Evolutionary conservation across 92 coral and sea anemone species (phyloP).

Genomic region (Parazoanthus atlanticus): DNA sequence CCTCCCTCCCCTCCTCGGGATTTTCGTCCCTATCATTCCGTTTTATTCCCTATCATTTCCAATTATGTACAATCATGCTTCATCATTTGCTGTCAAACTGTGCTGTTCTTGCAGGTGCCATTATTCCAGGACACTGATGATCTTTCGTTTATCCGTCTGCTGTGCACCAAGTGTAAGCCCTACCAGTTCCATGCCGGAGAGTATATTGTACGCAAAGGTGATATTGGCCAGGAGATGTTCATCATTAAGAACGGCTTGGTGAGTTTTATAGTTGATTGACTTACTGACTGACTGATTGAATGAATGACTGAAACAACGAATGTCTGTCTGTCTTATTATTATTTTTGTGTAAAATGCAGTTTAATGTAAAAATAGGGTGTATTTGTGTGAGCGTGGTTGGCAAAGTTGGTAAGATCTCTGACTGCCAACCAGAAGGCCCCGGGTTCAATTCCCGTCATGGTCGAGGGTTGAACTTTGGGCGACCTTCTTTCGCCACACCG

Average conservation of each 20-base stretch:
- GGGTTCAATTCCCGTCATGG: no score
- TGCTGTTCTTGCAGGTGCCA: slow-evolving; percentile 57
- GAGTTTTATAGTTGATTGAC: background rate
- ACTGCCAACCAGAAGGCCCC: no score
- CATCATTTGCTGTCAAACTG: background rate
- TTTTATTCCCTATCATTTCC: background rate
- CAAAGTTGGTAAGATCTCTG: no score
- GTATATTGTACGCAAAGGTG: slow-evolving; percentile 86
- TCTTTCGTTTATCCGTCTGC: slow-evolving; percentile 73
- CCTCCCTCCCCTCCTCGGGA: background rate
- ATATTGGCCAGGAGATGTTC: slow-evolving; percentile 88
- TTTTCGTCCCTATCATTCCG: no score
- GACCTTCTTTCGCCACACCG: no score
- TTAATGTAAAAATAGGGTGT: no score
- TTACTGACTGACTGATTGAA: background rate
- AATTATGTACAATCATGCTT: background rate
- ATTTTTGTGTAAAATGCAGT: no score
- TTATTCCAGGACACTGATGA: slow-evolving; percentile 60
- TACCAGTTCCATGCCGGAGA: slow-evolving; percentile 73
- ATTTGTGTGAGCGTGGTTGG: no score
- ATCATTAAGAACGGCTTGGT: slow-evolving; percentile 82
- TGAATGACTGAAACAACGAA: no score
- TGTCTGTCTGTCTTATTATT: no score
- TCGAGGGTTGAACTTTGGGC: no score
- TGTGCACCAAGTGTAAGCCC: slow-evolving; percentile 78